These are phyloP conservation scores for Alaudala cheleensis DNA, from an alignment of 2,113 vertebrate species.

Conservation along the genomic window DNA sequence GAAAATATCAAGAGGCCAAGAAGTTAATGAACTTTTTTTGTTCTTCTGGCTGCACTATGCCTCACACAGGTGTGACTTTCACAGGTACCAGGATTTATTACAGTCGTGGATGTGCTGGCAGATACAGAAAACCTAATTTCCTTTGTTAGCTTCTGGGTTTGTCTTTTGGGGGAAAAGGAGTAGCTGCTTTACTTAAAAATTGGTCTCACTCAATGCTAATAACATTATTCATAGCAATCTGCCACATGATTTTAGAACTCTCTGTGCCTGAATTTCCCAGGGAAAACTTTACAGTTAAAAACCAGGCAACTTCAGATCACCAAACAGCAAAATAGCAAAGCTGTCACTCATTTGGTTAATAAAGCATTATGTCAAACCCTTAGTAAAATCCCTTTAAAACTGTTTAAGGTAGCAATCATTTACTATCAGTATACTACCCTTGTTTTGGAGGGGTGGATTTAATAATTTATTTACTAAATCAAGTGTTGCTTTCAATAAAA, in stretches of 20 bases:
- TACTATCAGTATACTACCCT: neutral
- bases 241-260: neutral
- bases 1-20: conserved; percentile 13
- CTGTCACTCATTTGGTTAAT: neutral
- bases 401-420: neutral
- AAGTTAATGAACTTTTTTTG: conserved; percentile 7
- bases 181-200: conserved; percentile 23
- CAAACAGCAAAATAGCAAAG: neutral
- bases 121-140: neutral
- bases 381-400: neutral
- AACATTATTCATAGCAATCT: conserved; percentile 3
- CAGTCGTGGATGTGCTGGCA: fast-evolving
- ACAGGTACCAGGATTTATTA: conserved; percentile 10
- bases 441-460: neutral
- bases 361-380: neutral
- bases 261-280: neutral
- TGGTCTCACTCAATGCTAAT: neutral
- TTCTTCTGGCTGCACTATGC: neutral
- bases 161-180: conserved; percentile 35
- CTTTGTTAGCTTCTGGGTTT: conserved; percentile 15
- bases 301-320: neutral
- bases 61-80: neutral
- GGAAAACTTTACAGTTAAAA: neutral
- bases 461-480: neutral
- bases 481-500: neutral